Percentiles rank a stretch among this genome's conserved stretches.
These are phyloP conservation scores for Cataglyphis albicans DNA, from an alignment of 2,888 invertebrate species.

Conservation along the genomic window DNA sequence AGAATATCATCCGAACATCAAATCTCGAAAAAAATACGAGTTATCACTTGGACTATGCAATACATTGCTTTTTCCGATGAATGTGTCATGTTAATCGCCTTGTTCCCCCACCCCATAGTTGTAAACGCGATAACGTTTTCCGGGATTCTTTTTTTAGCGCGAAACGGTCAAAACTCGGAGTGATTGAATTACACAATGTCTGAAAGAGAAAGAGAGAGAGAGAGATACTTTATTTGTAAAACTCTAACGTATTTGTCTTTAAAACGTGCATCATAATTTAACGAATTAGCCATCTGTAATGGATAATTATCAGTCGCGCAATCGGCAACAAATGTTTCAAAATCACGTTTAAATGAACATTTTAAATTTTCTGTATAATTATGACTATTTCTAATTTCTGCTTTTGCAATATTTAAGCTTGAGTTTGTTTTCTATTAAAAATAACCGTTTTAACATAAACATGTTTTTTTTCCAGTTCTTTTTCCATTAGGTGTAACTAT, in stretches of 20 bases:
- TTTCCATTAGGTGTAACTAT: slow-evolving; percentile 31
- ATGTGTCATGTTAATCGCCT: slow-evolving; percentile 63
- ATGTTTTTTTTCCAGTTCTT: slow-evolving; percentile 20
- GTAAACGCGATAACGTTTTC: slow-evolving; percentile 53
- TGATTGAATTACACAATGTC: slow-evolving; percentile 18
- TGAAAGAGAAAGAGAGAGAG: neutral
- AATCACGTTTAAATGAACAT: slow-evolving; percentile 8
- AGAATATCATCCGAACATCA: slow-evolving; percentile 8
- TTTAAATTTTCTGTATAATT: neutral
- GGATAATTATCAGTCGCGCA: slow-evolving; percentile 15
- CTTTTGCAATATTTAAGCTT: neutral
- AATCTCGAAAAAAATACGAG: slow-evolving; percentile 59
- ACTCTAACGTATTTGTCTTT: slow-evolving; percentile 14
- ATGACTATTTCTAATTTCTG: neutral
- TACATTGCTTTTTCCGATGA: slow-evolving; percentile 66
- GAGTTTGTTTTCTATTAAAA: slow-evolving; percentile 22
- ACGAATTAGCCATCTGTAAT: slow-evolving; percentile 23
- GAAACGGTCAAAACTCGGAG: slow-evolving; percentile 37
- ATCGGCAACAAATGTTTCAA: slow-evolving; percentile 6
- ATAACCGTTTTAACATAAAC: slow-evolving; percentile 29
- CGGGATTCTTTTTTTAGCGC: slow-evolving; percentile 28
- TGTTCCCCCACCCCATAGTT: neutral
- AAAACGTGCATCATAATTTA: slow-evolving; percentile 23
- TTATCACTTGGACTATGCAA: slow-evolving; percentile 71
- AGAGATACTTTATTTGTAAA: neutral